Evolutionary conservation across 1,140 invertebrate genomes (phyloP).

Genomic region (Leptopilina clavipes): DNA sequence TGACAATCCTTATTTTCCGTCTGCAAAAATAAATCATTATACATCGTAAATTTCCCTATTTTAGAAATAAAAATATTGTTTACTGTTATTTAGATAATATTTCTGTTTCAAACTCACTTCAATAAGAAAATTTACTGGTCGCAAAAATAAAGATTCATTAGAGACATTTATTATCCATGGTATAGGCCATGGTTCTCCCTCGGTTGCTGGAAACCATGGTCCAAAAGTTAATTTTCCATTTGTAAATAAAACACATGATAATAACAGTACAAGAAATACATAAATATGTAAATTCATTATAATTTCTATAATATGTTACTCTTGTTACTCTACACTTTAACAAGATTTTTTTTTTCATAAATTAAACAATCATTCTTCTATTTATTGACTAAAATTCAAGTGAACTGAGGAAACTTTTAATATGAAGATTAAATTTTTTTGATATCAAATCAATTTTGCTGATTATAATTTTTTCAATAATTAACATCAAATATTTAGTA

Average conservation of each 20-base stretch:
- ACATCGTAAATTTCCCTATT: too few species aligned
- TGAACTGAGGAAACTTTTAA: too few species aligned
- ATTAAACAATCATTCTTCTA: too few species aligned
- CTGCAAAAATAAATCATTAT: background rate
- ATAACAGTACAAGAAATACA: background rate
- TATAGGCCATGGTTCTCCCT: slow-evolving; percentile 72
- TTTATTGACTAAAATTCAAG: too few species aligned
- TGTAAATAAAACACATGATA: background rate
- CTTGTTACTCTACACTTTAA: background rate
- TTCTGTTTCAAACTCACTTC: slow-evolving; percentile 50
- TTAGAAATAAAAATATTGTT: too few species aligned
- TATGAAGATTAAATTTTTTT: too few species aligned
- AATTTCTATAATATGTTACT: background rate
- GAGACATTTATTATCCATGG: slow-evolving; percentile 37
- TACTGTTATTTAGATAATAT: too few species aligned
- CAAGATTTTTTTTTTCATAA: too few species aligned
- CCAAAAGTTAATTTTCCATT: slow-evolving; percentile 45
- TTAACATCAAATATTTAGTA: too few species aligned
- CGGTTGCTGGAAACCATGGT: slow-evolving; percentile 64
- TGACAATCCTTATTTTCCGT: background rate
- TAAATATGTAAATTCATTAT: background rate
- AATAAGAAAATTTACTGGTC: slow-evolving; percentile 55
- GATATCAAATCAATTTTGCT: too few species aligned
- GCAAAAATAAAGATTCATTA: slow-evolving; percentile 51
- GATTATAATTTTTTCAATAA: too few species aligned